Conservation (phyloP, 2,797 vertebrate genomes). For the Notolabrus celidotus region DNA sequence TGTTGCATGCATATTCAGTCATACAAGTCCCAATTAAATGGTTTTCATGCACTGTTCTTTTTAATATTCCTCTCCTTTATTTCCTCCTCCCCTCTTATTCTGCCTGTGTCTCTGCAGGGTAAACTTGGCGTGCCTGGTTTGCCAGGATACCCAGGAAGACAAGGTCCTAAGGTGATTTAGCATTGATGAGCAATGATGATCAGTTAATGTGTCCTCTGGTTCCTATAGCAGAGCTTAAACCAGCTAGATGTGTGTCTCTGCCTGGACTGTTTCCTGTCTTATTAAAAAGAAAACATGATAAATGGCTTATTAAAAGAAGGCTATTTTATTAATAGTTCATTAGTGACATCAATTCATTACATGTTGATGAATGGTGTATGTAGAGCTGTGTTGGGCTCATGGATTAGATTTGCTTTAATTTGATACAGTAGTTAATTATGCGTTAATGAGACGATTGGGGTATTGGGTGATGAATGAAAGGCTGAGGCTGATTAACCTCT, state of each 20-base stretch:
- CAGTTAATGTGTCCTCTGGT: slow-evolving; percentile 46
- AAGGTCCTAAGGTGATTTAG: slow-evolving; percentile 91
- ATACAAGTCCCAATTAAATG: slow-evolving; percentile 30
- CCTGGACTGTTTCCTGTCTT: slow-evolving; percentile 66
- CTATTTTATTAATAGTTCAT: slow-evolving; percentile 85
- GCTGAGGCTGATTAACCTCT: slow-evolving; percentile 80
- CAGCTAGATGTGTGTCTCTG: slow-evolving; percentile 54
- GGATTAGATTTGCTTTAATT: slow-evolving; percentile 82
- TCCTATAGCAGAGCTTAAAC: slow-evolving; percentile 45
- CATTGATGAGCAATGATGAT: slow-evolving; percentile 50
- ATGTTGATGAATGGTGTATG: slow-evolving; percentile 83
- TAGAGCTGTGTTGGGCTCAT: slow-evolving; percentile 76
- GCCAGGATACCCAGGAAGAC: slow-evolving; percentile 93
- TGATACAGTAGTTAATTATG: slow-evolving; percentile 84
- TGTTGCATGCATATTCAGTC: slow-evolving; percentile 38
- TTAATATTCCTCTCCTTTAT: slow-evolving; percentile 17
- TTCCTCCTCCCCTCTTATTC: slow-evolving; percentile 21
- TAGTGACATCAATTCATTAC: slow-evolving; percentile 81
- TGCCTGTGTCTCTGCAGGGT: slow-evolving; percentile 81
- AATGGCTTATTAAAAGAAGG: slow-evolving; percentile 77
- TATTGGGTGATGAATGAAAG: slow-evolving; percentile 78
- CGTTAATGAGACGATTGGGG: slow-evolving; percentile 79
- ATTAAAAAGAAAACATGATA: slow-evolving; percentile 81
- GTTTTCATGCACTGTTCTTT: slow-evolving; percentile 9
- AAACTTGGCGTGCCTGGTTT: slow-evolving; percentile 94